Conservation (phyloP, 2,797 vertebrate species). For the Urocyon cinereoargenteus region DNA sequence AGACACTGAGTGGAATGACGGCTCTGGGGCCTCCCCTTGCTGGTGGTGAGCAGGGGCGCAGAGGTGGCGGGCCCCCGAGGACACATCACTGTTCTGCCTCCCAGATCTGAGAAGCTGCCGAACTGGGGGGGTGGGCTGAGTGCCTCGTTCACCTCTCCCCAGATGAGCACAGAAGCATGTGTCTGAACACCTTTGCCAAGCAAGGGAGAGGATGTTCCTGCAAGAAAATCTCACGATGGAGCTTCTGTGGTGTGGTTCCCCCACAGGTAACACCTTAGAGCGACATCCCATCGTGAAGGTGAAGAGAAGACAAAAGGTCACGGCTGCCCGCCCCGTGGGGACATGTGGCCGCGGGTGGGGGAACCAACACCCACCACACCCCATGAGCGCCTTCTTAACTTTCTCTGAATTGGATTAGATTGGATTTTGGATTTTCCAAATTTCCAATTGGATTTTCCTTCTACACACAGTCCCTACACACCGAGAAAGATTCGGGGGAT, state of each 20-base stretch:
- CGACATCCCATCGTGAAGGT: not conserved
- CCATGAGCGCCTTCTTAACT: accelerated
- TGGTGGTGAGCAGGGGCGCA: accelerated
- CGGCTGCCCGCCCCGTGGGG: not conserved
- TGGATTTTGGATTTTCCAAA: no score
- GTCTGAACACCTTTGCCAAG: not conserved
- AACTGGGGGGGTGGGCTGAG: no score
- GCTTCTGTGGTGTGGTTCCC: not conserved
- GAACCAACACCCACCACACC: not conserved
- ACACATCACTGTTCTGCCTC: not conserved
- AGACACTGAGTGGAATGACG: not conserved
- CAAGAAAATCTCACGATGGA: not conserved
- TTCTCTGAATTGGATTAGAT: not conserved
- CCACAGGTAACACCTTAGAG: not conserved
- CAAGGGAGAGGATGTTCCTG: no score
- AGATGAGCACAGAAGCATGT: not conserved
- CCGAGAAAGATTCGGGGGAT: not conserved
- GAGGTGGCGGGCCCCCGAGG: not conserved
- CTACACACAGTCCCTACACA: no score
- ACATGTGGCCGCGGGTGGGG: not conserved
- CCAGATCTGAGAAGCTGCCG: not conserved
- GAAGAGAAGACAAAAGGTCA: not conserved
- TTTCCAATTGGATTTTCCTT: no score
- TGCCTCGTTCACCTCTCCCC: not conserved
- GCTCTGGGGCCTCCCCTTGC: not conserved